These are phyloP conservation scores for Calephelis virginiensis DNA, from an alignment of 1,140 invertebrate species.

Conservation along the genomic window DNA sequence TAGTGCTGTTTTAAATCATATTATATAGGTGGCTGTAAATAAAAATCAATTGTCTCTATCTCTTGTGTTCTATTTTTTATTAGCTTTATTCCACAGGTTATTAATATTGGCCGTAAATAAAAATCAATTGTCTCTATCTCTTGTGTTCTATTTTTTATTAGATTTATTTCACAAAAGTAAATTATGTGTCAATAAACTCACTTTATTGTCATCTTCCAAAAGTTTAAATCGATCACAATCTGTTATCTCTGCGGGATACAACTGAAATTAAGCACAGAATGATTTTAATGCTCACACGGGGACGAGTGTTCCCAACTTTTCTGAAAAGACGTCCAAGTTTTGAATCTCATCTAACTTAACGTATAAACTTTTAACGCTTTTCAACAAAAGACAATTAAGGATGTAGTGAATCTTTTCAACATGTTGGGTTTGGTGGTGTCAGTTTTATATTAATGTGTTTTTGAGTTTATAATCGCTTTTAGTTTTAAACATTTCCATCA, in stretches of 20 bases:
- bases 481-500: too few species aligned
- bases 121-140: too few species aligned
- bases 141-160: too few species aligned
- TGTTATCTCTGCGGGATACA: neutral
- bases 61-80: too few species aligned
- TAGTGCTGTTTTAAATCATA: too few species aligned
- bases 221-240: constrained; percentile 1
- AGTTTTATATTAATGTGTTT: neutral
- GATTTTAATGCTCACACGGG: constrained; percentile 9
- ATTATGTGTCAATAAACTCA: neutral
- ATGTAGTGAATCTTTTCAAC: constrained; percentile 17
- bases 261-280: constrained; percentile 8
- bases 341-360: constrained; percentile 35
- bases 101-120: too few species aligned
- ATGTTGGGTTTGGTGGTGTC: constrained; percentile 6
- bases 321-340: constrained; percentile 18
- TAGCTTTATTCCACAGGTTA: too few species aligned
- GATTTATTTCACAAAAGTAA: too few species aligned
- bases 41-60: too few species aligned
- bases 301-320: constrained; percentile 4
- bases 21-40: too few species aligned
- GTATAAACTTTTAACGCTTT: constrained; percentile 36
- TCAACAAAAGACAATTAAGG: constrained; percentile 26
- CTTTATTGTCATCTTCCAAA: neutral
- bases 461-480: too few species aligned